A percentile compares a stretch with the other conserved stretches of the same genome.
These are phyloP conservation scores for Amblyjoppa fuscipennis DNA, from an alignment of 2,888 invertebrate genomes.

Conservation along the genomic window DNA sequence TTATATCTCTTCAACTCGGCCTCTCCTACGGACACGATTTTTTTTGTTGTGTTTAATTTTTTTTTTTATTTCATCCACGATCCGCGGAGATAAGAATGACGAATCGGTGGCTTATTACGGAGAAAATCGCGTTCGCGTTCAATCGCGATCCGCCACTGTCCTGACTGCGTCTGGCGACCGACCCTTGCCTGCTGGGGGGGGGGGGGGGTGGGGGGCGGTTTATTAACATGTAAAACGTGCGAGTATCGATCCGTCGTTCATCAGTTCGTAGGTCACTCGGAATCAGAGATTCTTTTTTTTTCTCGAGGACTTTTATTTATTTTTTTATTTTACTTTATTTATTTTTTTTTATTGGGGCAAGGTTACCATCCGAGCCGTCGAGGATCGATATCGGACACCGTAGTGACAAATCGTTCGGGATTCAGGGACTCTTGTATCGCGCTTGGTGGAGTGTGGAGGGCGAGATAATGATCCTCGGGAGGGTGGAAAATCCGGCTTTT, in stretches of 20 bases:
- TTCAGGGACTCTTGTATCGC: neutral
- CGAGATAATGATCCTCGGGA: slow-evolving; percentile 29
- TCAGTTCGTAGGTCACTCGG: slow-evolving; percentile 2
- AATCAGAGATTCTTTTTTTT: neutral
- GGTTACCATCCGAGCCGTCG: neutral
- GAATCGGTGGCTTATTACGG: slow-evolving; percentile 64
- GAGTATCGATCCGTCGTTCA: slow-evolving; percentile 18
- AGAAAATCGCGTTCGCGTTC: slow-evolving; percentile 51
- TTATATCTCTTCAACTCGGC: slow-evolving; percentile 39
- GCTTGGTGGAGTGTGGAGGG: neutral
- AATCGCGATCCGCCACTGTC: slow-evolving; percentile 25
- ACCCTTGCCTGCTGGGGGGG: no score
- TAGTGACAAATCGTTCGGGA: slow-evolving; percentile 5
- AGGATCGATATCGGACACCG: neutral
- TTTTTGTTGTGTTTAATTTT: slow-evolving; percentile 20
- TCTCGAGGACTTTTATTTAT: neutral
- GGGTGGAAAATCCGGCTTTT: slow-evolving; percentile 37
- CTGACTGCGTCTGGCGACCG: neutral
- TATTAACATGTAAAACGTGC: neutral
- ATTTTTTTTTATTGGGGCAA: neutral
- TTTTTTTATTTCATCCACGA: slow-evolving; percentile 39
- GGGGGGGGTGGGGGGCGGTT: neutral
- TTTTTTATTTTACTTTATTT: neutral
- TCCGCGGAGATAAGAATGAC: slow-evolving; percentile 51
- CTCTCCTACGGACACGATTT: slow-evolving; percentile 13